Base-by-base conservation (phyloP, 1,140 invertebrate genomes). In the Lordiphosa clarofinis region DNA sequence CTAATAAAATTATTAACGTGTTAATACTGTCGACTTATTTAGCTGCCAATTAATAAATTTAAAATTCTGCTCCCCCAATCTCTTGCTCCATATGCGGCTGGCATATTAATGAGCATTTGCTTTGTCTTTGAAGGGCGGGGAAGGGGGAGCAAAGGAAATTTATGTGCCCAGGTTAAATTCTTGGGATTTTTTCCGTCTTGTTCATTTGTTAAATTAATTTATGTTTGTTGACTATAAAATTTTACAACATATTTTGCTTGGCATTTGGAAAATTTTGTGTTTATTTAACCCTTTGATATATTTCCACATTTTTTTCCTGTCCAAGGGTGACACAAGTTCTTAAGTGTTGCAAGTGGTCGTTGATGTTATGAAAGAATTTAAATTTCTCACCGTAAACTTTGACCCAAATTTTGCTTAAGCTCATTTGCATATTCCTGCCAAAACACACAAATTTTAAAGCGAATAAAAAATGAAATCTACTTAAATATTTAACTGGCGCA, bases 21-120 rank as follows among this genome's bases (percentile, higher is more conserved):
- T 84, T 78, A 84, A 84, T 84, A 60, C 78, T 24, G 37, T 42
- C 61, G 56, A 67, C 78, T 84, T 76, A 78, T 84, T 84, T 84
- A 73, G 79, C 78, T 84, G 78, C 58, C 78, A 84, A 84, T 84
- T 84, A 84, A 84, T 84, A 84, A 78, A 84, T 84, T 84, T 81
- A 73, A 66, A 76, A 73, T 82, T 65, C 52, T 56, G 40, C 57
- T n/a, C 42, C 49, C 7, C 10, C 13, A 3, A 9, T 2, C 11
- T 11, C 19, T 46, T 52, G 42, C 48, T 37, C 44, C 56, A 56
- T 46, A 52, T 73, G 64, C 78, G 78, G 69, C 78, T 66, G 59
- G 78, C 78, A 84, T 84, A 84, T 86, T 84, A 84, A 84, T 84
- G 78, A 73, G 71, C 79, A 82, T 82, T 82, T 82, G 76, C 73